These are phyloP conservation scores for Nephrotoma guestfalica DNA, from an alignment of 2,888 invertebrate species.

Conservation along the genomic window DNA sequence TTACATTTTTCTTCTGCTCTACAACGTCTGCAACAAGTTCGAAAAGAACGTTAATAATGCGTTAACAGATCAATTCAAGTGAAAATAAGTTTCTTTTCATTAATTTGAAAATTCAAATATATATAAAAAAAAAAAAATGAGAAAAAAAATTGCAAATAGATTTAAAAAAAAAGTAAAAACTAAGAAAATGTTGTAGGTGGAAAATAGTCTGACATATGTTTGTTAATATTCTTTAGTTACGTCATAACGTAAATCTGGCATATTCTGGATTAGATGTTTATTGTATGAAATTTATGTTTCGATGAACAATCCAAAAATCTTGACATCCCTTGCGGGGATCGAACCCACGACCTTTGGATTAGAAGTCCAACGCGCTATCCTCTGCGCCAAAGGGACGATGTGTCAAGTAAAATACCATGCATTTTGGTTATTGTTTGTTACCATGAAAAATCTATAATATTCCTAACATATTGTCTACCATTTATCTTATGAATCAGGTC, in stretches of 20 bases:
- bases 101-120: not conserved
- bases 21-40: not conserved
- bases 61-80: not conserved
- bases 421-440: too few species aligned
- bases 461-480: not conserved
- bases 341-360: constrained; percentile 82
- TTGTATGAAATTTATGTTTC: not conserved
- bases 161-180: not conserved
- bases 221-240: not conserved
- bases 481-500: not conserved
- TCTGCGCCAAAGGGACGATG: constrained; percentile 64
- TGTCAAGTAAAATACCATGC: not conserved
- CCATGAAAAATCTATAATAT: not conserved
- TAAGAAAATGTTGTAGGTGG: not conserved
- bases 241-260: not conserved
- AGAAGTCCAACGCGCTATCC: constrained; percentile 83
- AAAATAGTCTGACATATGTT: not conserved
- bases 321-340: constrained; percentile 67
- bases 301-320: not conserved
- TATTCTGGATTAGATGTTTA: not conserved
- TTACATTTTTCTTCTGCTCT: not conserved
- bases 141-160: not conserved
- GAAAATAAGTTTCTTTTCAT: not conserved
- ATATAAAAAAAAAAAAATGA: not conserved
- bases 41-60: not conserved